These are phyloP conservation scores for Rhinopithecus roxellana DNA, from an alignment of 2,113 vertebrate species.

Conservation along the genomic window DNA sequence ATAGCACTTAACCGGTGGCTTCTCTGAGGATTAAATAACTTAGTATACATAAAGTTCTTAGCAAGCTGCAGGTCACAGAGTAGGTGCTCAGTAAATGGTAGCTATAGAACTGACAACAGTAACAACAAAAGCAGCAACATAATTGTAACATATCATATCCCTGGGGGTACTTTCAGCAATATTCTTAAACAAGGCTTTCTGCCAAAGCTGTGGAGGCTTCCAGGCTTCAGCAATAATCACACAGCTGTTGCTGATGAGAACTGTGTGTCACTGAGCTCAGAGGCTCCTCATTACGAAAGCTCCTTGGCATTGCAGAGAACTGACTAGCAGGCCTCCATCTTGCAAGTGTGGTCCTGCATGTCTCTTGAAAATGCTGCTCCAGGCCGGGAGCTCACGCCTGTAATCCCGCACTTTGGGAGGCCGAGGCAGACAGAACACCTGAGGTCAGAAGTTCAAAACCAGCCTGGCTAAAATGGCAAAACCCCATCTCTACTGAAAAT, in stretches of 20 bases:
- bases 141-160: neutral
- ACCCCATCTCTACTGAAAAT: too few relatives aligned
- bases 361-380: neutral
- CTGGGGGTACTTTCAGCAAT: slow-evolving; percentile 7
- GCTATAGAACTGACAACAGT: neutral
- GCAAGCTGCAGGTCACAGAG: neutral
- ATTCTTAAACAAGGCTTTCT: slow-evolving; percentile 1
- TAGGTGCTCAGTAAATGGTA: neutral
- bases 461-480: too few relatives aligned
- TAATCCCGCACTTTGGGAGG: too few relatives aligned
- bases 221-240: slow-evolving; percentile 25
- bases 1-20: neutral
- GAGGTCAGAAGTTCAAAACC: too few relatives aligned
- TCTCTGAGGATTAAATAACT: neutral
- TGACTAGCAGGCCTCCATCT: neutral
- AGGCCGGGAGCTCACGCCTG: too few relatives aligned
- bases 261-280: neutral
- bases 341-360: neutral
- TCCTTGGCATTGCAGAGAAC: neutral
- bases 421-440: too few relatives aligned
- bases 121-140: neutral
- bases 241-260: slow-evolving; percentile 41
- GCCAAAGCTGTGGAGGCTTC: slow-evolving; percentile 37
- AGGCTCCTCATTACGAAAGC: neutral
- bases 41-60: neutral